Percentiles rank a stretch among this genome's conserved stretches.
Conservation (phyloP, 2,888 invertebrate genomes). For the Hecatera dysodea region DNA sequence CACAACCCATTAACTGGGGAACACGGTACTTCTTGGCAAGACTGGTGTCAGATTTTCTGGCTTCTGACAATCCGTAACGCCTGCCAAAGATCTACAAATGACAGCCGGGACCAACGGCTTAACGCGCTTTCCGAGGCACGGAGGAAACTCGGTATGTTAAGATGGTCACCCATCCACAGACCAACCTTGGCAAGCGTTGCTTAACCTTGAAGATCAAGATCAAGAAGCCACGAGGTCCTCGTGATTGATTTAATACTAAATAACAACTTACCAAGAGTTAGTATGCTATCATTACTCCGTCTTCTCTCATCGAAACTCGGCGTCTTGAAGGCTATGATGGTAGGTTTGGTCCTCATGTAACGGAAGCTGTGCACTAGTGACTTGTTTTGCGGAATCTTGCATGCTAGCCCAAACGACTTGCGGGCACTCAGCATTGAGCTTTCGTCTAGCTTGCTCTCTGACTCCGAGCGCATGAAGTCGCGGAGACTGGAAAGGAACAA, state of each 20-base stretch:
- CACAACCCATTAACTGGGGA: too few relatives aligned
- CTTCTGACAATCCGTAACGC: too few relatives aligned
- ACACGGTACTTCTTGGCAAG: too few relatives aligned
- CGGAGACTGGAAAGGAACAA: slow-evolving; percentile 88
- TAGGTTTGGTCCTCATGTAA: slow-evolving; percentile 97
- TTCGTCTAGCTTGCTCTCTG: slow-evolving; percentile 94
- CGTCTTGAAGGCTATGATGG: slow-evolving; percentile 96
- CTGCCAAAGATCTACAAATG: too few relatives aligned
- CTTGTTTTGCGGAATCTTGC: slow-evolving; percentile 94
- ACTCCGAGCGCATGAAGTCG: slow-evolving; percentile 94
- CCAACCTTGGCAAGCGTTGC: not conserved
- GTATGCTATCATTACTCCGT: slow-evolving; percentile 90
- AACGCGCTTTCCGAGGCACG: too few relatives aligned
- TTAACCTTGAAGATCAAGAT: too few relatives aligned
- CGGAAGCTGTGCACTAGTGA: slow-evolving; percentile 96
- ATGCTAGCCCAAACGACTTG: slow-evolving; percentile 43
- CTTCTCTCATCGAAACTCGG: slow-evolving; percentile 94
- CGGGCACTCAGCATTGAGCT: slow-evolving; percentile 89
- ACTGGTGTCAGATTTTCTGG: too few relatives aligned
- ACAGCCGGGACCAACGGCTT: too few relatives aligned
- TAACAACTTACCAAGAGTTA: slow-evolving; percentile 85
- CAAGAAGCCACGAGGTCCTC: too few relatives aligned
- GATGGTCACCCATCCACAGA: too few relatives aligned
- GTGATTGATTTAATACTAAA: not conserved
- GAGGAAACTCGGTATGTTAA: too few relatives aligned